Base-by-base conservation (phyloP, 1,140 invertebrate species). In the Acromyrmex echinatior region DNA sequence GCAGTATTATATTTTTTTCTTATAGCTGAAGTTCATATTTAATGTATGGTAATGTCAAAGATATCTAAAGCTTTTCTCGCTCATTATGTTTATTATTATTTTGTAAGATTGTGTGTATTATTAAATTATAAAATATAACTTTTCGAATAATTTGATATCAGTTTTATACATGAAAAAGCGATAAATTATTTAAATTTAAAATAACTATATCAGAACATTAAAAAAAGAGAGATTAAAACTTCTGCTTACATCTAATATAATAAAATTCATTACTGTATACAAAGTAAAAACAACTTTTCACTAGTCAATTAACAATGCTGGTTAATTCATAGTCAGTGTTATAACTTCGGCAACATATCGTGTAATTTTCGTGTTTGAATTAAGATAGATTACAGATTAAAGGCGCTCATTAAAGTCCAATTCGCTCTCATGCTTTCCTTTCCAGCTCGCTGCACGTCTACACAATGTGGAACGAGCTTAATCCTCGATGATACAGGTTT, bases 401-500 rank as follows among this genome's bases (percentile, higher is more conserved):
- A 49, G 77, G 2, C 45, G 25, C 25, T 79, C 62, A 66, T 79
- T 66, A 79, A 79, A 79, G 18, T 65, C 77, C 77, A 60, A 66
- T 79, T 66, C 60, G 18, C 60, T 79, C 60, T 45, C 66, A 31
- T 28, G 56, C 18, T 25, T 49, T 31, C 39, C 60, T 45, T 79
- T 66, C 77, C 39, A n/a, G 25, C 18, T 25, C 25, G 25, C 35
- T 79, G 77, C 60, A 25, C 39, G 60, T 79, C 60, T 25, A 45
- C 60, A 31, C 45, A 4, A 65, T 62, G 21, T 65, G 39, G 14
- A 70, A 51, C 66, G 66, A 21, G 39, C 62, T 79, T 66, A 79
- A 79, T 79, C 60, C 60, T 79, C 39, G 39, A 79, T 78, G 35
- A 63, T 79, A 79, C 77, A 79, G 60, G 60, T 79, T 79, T 66